Evolutionary conservation across 2,888 invertebrate species (phyloP).

Genomic region (Hololepta plana): DNA sequence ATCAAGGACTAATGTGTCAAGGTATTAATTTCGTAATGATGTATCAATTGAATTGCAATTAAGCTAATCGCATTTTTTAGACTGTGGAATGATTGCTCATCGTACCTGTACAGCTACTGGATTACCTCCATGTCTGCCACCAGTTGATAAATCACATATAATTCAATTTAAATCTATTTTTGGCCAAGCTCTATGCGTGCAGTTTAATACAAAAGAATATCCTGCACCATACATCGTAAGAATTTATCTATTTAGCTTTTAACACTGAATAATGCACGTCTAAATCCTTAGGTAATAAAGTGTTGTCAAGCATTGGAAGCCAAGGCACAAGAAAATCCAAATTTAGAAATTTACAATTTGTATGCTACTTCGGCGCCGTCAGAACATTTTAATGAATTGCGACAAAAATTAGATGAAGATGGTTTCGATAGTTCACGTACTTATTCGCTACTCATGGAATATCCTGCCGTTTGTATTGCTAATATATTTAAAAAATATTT

Average conservation of each 20-base stretch:
- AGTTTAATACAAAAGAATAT: slow-evolving; percentile 35
- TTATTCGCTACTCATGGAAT: slow-evolving; percentile 29
- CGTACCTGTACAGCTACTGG: slow-evolving; percentile 48
- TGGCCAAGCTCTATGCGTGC: slow-evolving; percentile 41
- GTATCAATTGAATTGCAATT: too few relatives aligned
- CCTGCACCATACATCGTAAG: slow-evolving; percentile 39
- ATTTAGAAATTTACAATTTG: slow-evolving; percentile 44
- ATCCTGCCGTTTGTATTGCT: slow-evolving; percentile 35
- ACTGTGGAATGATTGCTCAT: slow-evolving; percentile 53
- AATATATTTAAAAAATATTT: slow-evolving; percentile 52
- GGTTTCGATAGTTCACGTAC: too few relatives aligned
- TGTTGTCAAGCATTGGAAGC: slow-evolving; percentile 43
- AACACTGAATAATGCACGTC: too few relatives aligned
- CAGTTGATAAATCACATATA: slow-evolving; percentile 14
- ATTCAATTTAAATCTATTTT: slow-evolving; percentile 30
- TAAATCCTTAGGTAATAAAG: slow-evolving; percentile 26
- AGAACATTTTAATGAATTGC: slow-evolving; percentile 38
- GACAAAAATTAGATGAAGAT: slow-evolving; percentile 30
- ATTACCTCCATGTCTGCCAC: slow-evolving; percentile 35
- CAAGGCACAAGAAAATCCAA: slow-evolving; percentile 29
- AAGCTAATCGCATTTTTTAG: slow-evolving; percentile 29
- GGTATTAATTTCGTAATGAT: too few relatives aligned
- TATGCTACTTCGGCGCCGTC: slow-evolving; percentile 43
- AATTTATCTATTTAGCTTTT: slow-evolving; percentile 2
- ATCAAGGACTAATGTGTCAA: slow-evolving; percentile 54